Evolutionary conservation across 1,140 invertebrate species (phyloP), one percentile per base, ranked within the genome.

Genomic region (Oscheius sp.): DNA sequence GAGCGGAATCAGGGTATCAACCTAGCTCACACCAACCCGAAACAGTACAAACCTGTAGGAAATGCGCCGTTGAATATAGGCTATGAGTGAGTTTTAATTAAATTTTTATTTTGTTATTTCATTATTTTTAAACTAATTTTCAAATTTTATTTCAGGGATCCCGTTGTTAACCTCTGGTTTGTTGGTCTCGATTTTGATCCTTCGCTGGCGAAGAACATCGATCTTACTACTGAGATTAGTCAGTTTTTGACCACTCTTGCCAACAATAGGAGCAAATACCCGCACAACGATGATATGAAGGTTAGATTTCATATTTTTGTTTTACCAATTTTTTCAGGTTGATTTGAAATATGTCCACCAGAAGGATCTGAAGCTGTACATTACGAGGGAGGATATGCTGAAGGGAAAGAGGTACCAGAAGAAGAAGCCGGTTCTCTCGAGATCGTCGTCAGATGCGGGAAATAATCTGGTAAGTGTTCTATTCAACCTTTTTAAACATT

Each of bases 11-110:
- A 89, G 49, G 90, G 90, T 80, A 94, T 99, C 77, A 90, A 90
- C 29, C 86, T 97, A 76, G 94, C 94, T 3, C 96, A 98, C 85
- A 91, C 98, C 20, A 95, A 95, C 87, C 94, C 95, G 0, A 91
- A 94, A 84, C 91, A 91, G 71, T 96, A 89, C 81, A 87, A 88
- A 61, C 86, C 87, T 49, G 70, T 86, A 13, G 38, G 31, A 26
- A 59, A 59, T 1, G 45, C 29, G 1, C 36, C 65, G 29, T 69
- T 78, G 15, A 68, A 73, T 29, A 79, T 77, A 29, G 49, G 52
- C 31, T 82, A 79, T 78, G 77, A 77, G 79, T 84, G 74, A 75
- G 79, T 78, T n/a, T n/a, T 74, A 73, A 26, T 86, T 76, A 34
- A 15, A 20, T n/a, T 61, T 36, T 72, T 28, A 36, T 32, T 28